Conservation (phyloP, 2,888 invertebrate genomes). For the Beris chalybata region DNA sequence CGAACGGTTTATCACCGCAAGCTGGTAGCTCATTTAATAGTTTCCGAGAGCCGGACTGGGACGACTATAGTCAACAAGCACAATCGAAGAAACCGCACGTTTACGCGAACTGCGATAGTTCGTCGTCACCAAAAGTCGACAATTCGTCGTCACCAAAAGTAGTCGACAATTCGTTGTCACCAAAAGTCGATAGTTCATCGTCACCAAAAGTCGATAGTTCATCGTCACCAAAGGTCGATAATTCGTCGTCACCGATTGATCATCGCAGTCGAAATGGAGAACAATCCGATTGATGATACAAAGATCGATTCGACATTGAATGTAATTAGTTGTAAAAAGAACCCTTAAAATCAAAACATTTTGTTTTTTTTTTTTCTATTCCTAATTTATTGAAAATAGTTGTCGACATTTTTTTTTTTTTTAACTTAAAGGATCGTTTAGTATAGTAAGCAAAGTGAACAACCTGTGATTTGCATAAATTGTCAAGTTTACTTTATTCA, state of each 20-base stretch:
- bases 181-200: slow-evolving; percentile 3
- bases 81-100: slow-evolving; percentile 46
- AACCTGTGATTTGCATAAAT: slow-evolving; percentile 31
- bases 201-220: slow-evolving; percentile 51
- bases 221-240: slow-evolving; percentile 41
- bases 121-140: slow-evolving; percentile 52
- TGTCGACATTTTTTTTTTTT: slow-evolving; percentile 5
- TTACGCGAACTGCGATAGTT: slow-evolving; percentile 54
- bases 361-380: neutral
- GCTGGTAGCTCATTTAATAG: slow-evolving; percentile 52
- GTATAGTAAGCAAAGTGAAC: slow-evolving; percentile 26
- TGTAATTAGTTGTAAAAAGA: neutral
- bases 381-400: slow-evolving; percentile 13
- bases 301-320: neutral
- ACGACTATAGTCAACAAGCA: slow-evolving; percentile 38
- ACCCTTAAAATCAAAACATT: neutral
- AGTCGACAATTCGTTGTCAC: slow-evolving; percentile 43
- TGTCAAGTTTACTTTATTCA: slow-evolving; percentile 23
- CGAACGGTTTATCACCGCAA: slow-evolving; percentile 52
- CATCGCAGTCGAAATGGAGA: neutral
- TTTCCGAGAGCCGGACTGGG: slow-evolving; percentile 53
- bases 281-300: slow-evolving; percentile 10
- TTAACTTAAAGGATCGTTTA: slow-evolving; percentile 1
- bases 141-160: slow-evolving; percentile 39
- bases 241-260: slow-evolving; percentile 30